phyloP scores from a whole-genome alignment of 1,140 invertebrate genomes.

The Oncopodura yosiiana region DNA sequence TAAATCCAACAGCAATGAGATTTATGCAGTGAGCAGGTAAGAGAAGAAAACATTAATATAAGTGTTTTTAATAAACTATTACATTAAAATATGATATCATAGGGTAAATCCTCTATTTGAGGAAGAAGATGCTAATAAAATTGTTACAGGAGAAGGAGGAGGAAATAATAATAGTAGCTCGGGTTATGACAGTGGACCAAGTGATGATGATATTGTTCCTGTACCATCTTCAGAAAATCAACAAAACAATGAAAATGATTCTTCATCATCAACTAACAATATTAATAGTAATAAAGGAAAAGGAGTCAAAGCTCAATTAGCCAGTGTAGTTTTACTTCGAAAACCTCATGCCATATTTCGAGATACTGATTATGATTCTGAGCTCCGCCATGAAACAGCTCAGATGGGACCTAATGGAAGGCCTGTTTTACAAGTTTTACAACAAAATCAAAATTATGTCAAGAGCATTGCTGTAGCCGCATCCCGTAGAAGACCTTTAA shows the following conservation, averaged over 20 bases:
- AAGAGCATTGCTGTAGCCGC: slow-evolving; percentile 30
- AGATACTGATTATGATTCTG: slow-evolving; percentile 21
- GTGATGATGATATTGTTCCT: slow-evolving; percentile 25
- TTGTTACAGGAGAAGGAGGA: slow-evolving; percentile 3
- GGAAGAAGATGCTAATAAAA: slow-evolving; percentile 25
- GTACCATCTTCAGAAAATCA: neutral
- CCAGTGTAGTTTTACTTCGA: neutral
- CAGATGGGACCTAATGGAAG: slow-evolving; percentile 17
- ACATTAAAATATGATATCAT: neutral
- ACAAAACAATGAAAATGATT: neutral
- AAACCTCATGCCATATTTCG: slow-evolving; percentile 25
- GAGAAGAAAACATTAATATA: neutral
- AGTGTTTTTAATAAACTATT: too few species aligned
- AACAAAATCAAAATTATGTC: slow-evolving; percentile 32
- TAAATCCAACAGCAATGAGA: slow-evolving; percentile 26
- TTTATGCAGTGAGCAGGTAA: slow-evolving; percentile 34
- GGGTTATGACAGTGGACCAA: slow-evolving; percentile 32
- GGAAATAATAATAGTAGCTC: slow-evolving; percentile 29
- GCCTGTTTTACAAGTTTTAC: slow-evolving; percentile 30
- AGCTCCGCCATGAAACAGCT: slow-evolving; percentile 28
- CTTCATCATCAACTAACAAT: neutral
- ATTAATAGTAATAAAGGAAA: neutral
- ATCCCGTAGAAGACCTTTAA: slow-evolving; percentile 19
- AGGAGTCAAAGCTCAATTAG: neutral
- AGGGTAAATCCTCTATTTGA: slow-evolving; percentile 35